These are phyloP conservation scores for Erebia ligea DNA, from an alignment of 2,888 invertebrate genomes.

Conservation along the genomic window DNA sequence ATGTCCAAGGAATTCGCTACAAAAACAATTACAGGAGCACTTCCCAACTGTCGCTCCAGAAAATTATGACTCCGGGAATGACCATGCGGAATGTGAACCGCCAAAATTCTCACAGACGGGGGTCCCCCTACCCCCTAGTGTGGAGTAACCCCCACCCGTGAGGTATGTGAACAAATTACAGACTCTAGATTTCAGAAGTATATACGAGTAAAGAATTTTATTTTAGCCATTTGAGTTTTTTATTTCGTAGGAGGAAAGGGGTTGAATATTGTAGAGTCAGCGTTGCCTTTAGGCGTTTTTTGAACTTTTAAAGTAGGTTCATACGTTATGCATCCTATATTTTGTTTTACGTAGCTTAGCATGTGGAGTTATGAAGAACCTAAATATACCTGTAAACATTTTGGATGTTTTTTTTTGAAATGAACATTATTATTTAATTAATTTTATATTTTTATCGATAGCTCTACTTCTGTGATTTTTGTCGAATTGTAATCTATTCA, in stretches of 20 bases:
- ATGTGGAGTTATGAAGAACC: too few species aligned
- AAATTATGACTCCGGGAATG: conserved; percentile 77
- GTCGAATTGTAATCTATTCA: too few species aligned
- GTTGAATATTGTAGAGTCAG: conserved; percentile 3
- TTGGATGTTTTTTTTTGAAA: too few species aligned
- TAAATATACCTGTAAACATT: too few species aligned
- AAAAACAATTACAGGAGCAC: conserved; percentile 66
- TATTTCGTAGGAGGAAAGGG: conserved; percentile 6
- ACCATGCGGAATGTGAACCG: conserved; percentile 76
- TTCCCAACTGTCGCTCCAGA: conserved; percentile 50
- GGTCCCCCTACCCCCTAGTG: conserved; percentile 34
- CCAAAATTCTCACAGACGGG: conserved; percentile 59
- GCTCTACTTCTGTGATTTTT: too few species aligned
- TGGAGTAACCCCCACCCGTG: conserved; percentile 43
- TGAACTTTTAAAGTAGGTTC: neutral
- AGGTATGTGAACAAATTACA: conserved; percentile 59
- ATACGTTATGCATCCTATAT: neutral
- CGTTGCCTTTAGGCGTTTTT: neutral
- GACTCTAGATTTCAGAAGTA: conserved; percentile 35
- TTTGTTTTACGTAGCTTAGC: neutral
- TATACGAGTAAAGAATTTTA: conserved; percentile 26
- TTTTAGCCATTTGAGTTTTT: conserved; percentile 10
- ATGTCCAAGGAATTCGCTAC: conserved; percentile 43
- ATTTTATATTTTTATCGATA: too few species aligned
- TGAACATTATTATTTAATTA: too few species aligned